Percentiles rank a stretch among this genome's conserved stretches.
Evolutionary conservation across 2,113 vertebrate genomes (phyloP).

Genomic region (Microcebus tavaratra): DNA sequence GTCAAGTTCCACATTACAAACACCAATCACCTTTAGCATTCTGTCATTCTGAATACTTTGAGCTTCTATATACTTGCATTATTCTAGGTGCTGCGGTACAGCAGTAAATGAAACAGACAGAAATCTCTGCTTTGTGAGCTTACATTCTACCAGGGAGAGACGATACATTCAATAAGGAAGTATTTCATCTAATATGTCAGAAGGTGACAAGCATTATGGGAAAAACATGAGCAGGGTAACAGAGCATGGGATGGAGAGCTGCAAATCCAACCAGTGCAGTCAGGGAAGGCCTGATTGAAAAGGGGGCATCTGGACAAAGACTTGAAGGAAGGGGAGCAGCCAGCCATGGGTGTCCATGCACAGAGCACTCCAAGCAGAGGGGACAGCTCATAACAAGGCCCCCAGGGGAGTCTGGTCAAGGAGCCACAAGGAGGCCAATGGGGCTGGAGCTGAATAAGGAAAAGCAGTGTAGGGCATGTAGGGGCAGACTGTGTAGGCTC

Average conservation of each 20-base stretch:
- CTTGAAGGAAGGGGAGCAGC: background rate
- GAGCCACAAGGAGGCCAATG: background rate
- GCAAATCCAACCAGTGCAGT: background rate
- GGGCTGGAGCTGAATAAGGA: background rate
- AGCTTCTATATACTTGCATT: background rate
- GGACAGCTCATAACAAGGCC: background rate
- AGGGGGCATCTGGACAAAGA: background rate
- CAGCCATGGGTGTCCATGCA: no score
- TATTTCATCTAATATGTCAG: background rate
- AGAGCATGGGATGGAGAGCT: background rate
- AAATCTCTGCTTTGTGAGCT: background rate
- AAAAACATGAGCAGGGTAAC: background rate
- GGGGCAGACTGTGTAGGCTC: background rate
- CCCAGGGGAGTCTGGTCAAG: background rate
- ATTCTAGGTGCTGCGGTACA: background rate
- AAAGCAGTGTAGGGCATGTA: background rate
- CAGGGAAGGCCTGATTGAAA: background rate
- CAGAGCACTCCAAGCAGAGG: background rate
- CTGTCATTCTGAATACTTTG: background rate
- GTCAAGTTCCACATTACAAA: background rate
- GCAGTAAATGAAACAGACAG: background rate
- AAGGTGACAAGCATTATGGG: background rate
- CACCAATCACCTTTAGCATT: background rate
- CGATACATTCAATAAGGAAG: background rate
- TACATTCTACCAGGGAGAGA: background rate